phyloP scores from a whole-genome alignment of 2,113 vertebrate genomes.

The Onychorhynchus coronatus region DNA sequence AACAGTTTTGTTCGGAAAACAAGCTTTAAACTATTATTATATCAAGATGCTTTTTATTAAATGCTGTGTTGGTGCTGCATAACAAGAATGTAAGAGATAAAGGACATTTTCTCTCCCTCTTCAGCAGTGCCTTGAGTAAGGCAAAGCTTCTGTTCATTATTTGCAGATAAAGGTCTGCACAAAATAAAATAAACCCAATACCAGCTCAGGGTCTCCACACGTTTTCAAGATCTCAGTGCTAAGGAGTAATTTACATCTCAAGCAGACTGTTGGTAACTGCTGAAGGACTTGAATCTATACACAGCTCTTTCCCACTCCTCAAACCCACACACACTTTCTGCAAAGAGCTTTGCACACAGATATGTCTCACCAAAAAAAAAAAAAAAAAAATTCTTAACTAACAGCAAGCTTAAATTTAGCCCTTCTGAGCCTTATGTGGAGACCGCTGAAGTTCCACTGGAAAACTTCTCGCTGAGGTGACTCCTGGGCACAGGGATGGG shows the following conservation, averaged over 20 bases:
- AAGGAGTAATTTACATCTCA: background rate
- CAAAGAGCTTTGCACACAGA: background rate
- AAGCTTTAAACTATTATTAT: slow-evolving; percentile 5
- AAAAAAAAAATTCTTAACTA: background rate
- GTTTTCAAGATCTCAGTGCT: background rate
- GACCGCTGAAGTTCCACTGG: background rate
- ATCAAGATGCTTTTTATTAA: background rate
- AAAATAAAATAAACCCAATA: background rate
- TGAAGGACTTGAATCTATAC: background rate
- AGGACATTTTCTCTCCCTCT: background rate
- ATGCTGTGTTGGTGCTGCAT: background rate
- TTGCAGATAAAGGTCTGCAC: background rate
- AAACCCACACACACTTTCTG: background rate
- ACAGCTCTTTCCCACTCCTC: slow-evolving; percentile 5
- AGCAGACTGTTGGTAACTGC: background rate
- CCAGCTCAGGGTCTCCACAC: background rate
- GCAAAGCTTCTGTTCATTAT: background rate
- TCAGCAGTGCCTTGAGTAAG: background rate
- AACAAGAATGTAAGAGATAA: background rate
- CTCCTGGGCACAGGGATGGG: background rate
- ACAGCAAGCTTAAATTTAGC: background rate
- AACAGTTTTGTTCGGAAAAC: slow-evolving; percentile 24
- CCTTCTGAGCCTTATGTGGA: background rate
- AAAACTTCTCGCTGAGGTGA: background rate
- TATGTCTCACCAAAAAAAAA: background rate